Evolutionary conservation across 2,888 invertebrate species (phyloP).

Genomic region (Drosophila testacea): DNA sequence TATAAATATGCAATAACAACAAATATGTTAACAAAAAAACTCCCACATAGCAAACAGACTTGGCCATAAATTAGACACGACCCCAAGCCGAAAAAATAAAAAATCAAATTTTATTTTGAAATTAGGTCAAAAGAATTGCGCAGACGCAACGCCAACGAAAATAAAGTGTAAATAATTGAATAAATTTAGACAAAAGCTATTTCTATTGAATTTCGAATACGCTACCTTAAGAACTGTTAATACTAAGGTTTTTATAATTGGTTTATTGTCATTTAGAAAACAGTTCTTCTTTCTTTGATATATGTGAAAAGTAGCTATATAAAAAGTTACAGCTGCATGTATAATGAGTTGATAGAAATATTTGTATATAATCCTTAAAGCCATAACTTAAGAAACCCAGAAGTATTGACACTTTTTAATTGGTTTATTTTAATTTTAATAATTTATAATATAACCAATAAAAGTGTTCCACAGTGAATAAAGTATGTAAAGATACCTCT

Average conservation of each 20-base stretch:
- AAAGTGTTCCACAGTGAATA: too few relatives aligned
- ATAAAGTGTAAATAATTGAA: slow-evolving; percentile 17
- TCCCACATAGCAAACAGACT: slow-evolving; percentile 49
- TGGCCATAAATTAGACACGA: slow-evolving; percentile 54
- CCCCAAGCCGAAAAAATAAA: slow-evolving; percentile 18
- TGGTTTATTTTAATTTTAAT: too few relatives aligned
- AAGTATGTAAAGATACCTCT: neutral
- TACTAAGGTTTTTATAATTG: neutral
- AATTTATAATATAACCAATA: too few relatives aligned
- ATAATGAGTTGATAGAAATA: too few relatives aligned
- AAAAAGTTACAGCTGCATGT: too few relatives aligned
- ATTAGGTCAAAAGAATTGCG: slow-evolving; percentile 74
- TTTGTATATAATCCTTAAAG: too few relatives aligned
- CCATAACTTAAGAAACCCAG: too few relatives aligned
- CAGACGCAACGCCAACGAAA: slow-evolving; percentile 52
- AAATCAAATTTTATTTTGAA: slow-evolving; percentile 53
- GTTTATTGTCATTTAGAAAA: slow-evolving; percentile 1
- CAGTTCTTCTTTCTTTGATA: neutral
- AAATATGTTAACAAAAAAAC: slow-evolving; percentile 27
- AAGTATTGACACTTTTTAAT: too few relatives aligned
- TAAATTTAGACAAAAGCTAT: neutral
- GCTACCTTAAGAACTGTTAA: neutral
- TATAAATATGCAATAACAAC: slow-evolving; percentile 32
- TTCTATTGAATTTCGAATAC: slow-evolving; percentile 5
- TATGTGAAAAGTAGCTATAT: too few relatives aligned